Evolutionary conservation across 1,140 invertebrate genomes (phyloP).

Genomic region (Rhagoletis pomonella): DNA sequence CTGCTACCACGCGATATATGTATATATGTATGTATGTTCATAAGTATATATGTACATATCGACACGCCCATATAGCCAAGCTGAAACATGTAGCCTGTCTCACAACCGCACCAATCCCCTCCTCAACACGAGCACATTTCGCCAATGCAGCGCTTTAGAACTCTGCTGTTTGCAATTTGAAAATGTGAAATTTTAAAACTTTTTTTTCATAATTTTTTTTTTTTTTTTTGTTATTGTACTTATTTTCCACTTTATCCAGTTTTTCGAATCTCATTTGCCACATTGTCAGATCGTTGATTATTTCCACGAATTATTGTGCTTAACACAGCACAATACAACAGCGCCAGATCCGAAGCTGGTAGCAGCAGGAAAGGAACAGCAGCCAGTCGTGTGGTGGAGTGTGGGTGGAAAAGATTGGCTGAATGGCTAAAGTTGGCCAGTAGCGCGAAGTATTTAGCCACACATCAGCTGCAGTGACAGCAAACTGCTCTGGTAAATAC

Average conservation of each 20-base stretch:
- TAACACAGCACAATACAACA: background rate
- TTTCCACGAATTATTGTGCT: constrained; percentile 48
- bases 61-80: background rate
- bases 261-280: constrained; percentile 44
- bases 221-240: constrained; percentile 4
- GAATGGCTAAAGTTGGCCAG: constrained; percentile 22
- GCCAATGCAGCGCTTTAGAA: background rate
- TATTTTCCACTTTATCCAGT: constrained; percentile 32
- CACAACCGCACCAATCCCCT: background rate
- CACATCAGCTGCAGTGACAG: constrained; percentile 41
- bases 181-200: constrained; percentile 3
- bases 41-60: background rate
- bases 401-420: background rate
- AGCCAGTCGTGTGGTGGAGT: background rate
- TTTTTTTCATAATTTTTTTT: background rate
- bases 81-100: background rate
- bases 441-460: constrained; percentile 13
- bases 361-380: background rate
- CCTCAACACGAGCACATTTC: background rate
- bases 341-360: background rate
- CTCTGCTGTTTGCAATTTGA: background rate
- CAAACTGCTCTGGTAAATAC: background rate
- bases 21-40: too few species aligned
- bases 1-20: background rate
- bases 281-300: constrained; percentile 50